Conservation (phyloP, 1,140 invertebrate genomes). For the Micrasema minimum region DNA sequence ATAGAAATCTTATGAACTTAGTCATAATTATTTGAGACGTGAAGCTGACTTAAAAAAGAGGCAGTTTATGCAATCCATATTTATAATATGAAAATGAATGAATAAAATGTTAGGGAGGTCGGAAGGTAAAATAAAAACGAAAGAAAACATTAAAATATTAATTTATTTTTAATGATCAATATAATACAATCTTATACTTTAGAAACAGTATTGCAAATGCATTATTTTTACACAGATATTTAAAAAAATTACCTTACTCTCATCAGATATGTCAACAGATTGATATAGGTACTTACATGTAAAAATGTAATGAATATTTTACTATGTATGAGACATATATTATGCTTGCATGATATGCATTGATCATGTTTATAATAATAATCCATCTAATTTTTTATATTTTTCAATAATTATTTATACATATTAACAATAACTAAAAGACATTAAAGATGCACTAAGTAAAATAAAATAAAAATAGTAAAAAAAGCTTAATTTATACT, state of each 20-base stretch:
- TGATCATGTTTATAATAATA: background rate
- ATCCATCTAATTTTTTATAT: background rate
- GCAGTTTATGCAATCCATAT: too few species aligned
- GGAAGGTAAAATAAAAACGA: too few species aligned
- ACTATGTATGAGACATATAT: too few species aligned
- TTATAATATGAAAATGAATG: too few species aligned
- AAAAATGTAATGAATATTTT: background rate
- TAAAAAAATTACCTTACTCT: background rate
- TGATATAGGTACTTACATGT: slow-evolving; percentile 7
- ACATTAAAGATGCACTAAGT: too few species aligned
- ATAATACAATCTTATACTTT: slow-evolving; percentile 30
- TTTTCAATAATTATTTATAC: slow-evolving; percentile 20
- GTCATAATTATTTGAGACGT: too few species aligned
- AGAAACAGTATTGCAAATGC: slow-evolving; percentile 37
- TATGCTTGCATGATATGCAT: slow-evolving; percentile 14
- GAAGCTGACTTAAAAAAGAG: too few species aligned
- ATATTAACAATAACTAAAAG: background rate
- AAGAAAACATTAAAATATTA: slow-evolving; percentile 45
- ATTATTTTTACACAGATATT: background rate
- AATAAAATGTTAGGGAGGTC: too few species aligned
- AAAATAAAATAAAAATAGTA: too few species aligned
- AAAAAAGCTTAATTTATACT: too few species aligned
- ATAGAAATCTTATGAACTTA: too few species aligned
- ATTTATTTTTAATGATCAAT: slow-evolving; percentile 46
- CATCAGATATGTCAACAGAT: slow-evolving; percentile 25